Conservation (phyloP, 1,140 invertebrate genomes). For the Drosophila azteca region DNA sequence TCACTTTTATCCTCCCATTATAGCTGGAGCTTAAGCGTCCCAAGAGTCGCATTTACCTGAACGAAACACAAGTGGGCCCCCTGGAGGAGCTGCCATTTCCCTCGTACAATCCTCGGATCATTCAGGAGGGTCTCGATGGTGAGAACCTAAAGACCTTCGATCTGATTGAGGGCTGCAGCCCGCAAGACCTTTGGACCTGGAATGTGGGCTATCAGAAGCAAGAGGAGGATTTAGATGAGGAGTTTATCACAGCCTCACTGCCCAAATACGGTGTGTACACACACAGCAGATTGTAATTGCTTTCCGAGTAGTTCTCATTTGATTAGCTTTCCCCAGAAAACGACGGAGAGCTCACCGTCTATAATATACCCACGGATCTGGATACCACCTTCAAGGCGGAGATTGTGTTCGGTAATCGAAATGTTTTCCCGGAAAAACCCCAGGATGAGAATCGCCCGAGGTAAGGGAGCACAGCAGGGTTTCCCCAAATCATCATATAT, state of each 20-base stretch:
- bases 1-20: not conserved
- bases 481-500: too few relatives aligned
- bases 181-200: constrained; percentile 77
- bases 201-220: constrained; percentile 62
- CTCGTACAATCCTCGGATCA: constrained; percentile 68
- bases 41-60: constrained; percentile 76
- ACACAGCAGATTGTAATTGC: too few relatives aligned
- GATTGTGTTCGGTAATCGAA: constrained; percentile 71
- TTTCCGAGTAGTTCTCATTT: not conserved
- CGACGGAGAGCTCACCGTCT: constrained; percentile 63
- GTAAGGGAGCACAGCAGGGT: constrained; percentile 8
- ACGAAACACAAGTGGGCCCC: constrained; percentile 71
- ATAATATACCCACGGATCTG: constrained; percentile 72
- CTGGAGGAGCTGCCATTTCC: constrained; percentile 67
- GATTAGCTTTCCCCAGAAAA: constrained; percentile 42
- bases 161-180: constrained; percentile 67
- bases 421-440: constrained; percentile 61
- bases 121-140: constrained; percentile 68
- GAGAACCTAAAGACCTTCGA: constrained; percentile 69
- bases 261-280: constrained; percentile 67
- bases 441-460: constrained; percentile 20
- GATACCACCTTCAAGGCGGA: constrained; percentile 71
- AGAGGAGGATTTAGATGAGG: constrained; percentile 64
- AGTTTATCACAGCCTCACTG: constrained; percentile 59
- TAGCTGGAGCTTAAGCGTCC: constrained; percentile 76